phyloP scores from a whole-genome alignment of 2,797 vertebrate species.

The Fratercula arctica region DNA sequence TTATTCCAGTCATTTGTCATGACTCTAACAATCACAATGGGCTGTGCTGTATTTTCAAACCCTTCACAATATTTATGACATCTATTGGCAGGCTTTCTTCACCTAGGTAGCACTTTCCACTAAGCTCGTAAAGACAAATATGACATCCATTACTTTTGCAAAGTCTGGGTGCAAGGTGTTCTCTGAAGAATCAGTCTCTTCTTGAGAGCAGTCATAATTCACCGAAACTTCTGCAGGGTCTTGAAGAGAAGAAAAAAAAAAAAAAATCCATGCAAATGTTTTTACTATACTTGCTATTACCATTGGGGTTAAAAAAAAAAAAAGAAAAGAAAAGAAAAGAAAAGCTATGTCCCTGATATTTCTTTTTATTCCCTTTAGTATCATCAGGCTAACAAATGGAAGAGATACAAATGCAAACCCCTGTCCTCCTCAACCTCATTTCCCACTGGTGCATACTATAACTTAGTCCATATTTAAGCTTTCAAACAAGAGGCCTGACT shows the following conservation, averaged over 20 bases:
- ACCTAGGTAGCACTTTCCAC: not conserved
- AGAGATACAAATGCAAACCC: not conserved
- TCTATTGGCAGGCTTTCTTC: not conserved
- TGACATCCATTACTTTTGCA: slow-evolving; percentile 83
- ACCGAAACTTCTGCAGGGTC: slow-evolving; percentile 83
- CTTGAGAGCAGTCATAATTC: slow-evolving; percentile 79
- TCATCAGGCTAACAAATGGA: not conserved
- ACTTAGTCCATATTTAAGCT: not conserved
- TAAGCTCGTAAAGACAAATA: not conserved
- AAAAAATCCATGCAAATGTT: not conserved
- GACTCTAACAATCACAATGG: not conserved
- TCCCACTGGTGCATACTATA: not conserved
- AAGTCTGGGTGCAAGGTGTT: slow-evolving; percentile 91
- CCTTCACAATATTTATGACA: not conserved
- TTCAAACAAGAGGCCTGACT: not conserved
- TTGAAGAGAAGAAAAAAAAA: slow-evolving; percentile 65
- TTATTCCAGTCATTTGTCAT: not conserved
- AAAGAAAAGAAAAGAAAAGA: no score
- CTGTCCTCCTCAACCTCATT: not conserved
- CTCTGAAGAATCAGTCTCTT: slow-evolving; percentile 86
- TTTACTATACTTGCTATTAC: not conserved
- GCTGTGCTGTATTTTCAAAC: not conserved
- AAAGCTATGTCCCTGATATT: not conserved
- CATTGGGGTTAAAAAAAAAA: not conserved
- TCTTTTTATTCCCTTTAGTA: not conserved